phyloP scores from a whole-genome alignment of 2,113 vertebrate species.

The Stictonetta naevosa region DNA sequence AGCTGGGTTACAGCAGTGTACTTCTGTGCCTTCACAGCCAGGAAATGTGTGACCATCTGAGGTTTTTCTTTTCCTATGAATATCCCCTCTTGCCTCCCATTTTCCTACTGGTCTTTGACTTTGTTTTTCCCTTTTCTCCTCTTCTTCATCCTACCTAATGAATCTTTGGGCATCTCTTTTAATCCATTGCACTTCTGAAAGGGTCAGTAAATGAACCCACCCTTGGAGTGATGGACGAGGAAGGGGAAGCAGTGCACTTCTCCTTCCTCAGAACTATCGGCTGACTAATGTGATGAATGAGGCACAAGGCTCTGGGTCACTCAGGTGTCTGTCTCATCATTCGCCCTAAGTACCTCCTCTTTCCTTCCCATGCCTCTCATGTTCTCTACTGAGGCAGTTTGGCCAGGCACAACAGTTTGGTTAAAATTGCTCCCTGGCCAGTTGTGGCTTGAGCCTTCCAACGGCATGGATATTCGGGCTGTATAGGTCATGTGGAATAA shows the following conservation, averaged over 20 bases:
- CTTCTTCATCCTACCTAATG: background rate
- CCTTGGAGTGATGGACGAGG: background rate
- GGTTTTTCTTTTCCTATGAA: background rate
- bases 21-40: background rate
- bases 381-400: background rate
- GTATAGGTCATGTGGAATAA: background rate
- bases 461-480: background rate
- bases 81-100: background rate
- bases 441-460: background rate
- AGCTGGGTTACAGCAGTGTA: background rate
- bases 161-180: background rate
- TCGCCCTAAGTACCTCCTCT: background rate
- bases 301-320: background rate
- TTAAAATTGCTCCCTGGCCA: background rate
- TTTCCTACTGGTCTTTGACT: background rate
- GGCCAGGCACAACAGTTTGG: background rate
- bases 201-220: background rate
- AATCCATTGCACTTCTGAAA: background rate
- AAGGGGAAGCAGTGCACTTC: background rate
- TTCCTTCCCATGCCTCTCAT: constrained; percentile 2
- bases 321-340: background rate
- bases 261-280: background rate
- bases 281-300: constrained; percentile 1
- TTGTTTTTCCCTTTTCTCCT: background rate
- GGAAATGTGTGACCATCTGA: background rate